A percentile compares a stretch with the other conserved stretches of the same genome.
Conservation (phyloP, 2,888 invertebrate species). For the Limnephilus marmoratus region DNA sequence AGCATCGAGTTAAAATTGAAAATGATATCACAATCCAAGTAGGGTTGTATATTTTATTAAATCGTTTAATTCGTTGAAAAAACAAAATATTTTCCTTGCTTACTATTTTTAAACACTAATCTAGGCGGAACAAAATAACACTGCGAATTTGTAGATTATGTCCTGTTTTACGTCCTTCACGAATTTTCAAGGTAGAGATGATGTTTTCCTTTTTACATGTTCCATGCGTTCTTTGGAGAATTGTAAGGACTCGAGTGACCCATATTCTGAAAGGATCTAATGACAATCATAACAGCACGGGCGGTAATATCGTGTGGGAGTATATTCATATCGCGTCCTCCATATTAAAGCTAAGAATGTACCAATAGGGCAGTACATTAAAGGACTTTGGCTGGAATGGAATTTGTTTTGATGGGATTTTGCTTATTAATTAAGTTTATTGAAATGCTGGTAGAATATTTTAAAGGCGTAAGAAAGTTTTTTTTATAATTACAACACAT, state of each 20-base stretch:
- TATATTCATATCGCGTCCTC: slow-evolving; percentile 48
- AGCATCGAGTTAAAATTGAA: too few species aligned
- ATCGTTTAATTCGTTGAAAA: too few species aligned
- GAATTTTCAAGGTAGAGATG: background rate
- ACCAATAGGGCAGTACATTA: background rate
- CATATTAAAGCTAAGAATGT: slow-evolving; percentile 47
- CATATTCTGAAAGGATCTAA: slow-evolving; percentile 52
- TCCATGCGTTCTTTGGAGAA: background rate
- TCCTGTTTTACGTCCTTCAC: too few species aligned
- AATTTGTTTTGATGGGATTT: background rate
- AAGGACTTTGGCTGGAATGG: background rate
- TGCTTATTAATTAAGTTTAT: background rate
- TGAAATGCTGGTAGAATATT: background rate
- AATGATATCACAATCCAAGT: too few species aligned
- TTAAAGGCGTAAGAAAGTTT: background rate
- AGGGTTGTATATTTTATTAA: too few species aligned
- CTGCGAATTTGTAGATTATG: too few species aligned
- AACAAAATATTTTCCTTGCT: too few species aligned
- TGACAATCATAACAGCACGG: slow-evolving; percentile 58
- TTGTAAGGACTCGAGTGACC: slow-evolving; percentile 41
- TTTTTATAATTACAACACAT: too few species aligned
- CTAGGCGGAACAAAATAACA: too few species aligned
- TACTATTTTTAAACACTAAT: too few species aligned
- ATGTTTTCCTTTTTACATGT: background rate
- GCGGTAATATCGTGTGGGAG: slow-evolving; percentile 52